phyloP scores from a whole-genome alignment of 2,888 invertebrate genomes.

The Rhodophaea formosa region DNA sequence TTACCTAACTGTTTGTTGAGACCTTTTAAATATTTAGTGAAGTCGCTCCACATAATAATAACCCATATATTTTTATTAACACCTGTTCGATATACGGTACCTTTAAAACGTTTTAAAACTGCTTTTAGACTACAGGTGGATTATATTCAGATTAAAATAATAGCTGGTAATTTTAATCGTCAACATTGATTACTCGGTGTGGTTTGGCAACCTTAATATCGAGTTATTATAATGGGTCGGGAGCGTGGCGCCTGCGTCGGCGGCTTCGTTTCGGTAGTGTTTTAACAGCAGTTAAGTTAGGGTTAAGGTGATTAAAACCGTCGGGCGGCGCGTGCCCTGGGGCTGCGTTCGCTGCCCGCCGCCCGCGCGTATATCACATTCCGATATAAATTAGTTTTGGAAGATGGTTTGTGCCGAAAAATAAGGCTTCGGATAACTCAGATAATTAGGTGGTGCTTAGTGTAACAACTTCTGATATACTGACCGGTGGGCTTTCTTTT shows the following conservation, averaged over 20 bases:
- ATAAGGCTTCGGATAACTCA: constrained; percentile 54
- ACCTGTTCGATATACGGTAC: constrained; percentile 5
- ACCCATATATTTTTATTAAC: constrained; percentile 1
- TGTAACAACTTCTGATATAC: constrained; percentile 39
- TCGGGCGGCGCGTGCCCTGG: constrained; percentile 63
- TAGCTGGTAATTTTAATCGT: constrained; percentile 12
- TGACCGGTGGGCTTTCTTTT: constrained; percentile 26
- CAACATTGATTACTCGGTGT: constrained; percentile 10
- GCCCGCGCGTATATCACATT: constrained; percentile 76
- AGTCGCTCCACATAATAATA: neutral
- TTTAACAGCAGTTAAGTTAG: constrained; percentile 62
- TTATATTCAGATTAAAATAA: constrained; percentile 12
- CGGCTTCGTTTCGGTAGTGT: constrained; percentile 55
- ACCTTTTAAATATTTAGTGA: neutral
- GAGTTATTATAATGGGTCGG: constrained; percentile 33
- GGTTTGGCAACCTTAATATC: constrained; percentile 28
- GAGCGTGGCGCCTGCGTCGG: constrained; percentile 51
- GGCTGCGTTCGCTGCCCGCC: constrained; percentile 41
- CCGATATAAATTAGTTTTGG: constrained; percentile 79
- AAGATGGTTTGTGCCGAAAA: constrained; percentile 62
- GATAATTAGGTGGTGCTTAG: constrained; percentile 55
- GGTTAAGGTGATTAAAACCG: constrained; percentile 70
- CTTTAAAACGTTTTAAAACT: neutral
- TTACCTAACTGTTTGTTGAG: neutral
- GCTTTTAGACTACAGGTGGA: constrained; percentile 1